Base-by-base conservation (phyloP, 2,797 vertebrate species). In the Siniperca undulata region DNA sequence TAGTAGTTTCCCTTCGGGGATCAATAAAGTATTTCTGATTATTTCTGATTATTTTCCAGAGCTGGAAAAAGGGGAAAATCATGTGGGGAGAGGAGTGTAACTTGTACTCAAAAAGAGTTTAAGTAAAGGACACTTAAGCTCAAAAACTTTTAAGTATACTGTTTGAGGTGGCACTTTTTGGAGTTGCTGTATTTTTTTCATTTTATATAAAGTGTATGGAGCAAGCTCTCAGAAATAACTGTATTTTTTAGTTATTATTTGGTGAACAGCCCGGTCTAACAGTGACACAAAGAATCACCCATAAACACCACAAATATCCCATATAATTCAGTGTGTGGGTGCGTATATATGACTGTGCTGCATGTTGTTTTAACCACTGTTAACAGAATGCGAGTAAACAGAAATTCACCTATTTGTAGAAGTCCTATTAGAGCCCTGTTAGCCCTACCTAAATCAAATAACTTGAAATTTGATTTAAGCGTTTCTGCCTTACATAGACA, bases 381-480 rank as follows among this genome's bases (percentile, higher is more conserved):
- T 42, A 61, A 62, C n/a, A 7, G 3, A 50, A 30, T 34, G 7
- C 3, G 1, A 34, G 38, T 16, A 22, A 2, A 40, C 17, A 65
- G 17, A 42, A 11, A 66, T 44, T 44, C 10, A 53, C 17, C 7
- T 44, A n/a, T 55, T 40, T 7, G 5, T 13, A 58, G 62, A 66
- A 17, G 36, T 14, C 4, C 10, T 4, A 8, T 56, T 27, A 24
- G 8, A 30, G 22, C 14, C 46, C 48, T 27, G 1, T 64, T 30
- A 67, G 14, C n/a, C 24, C 11, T 17, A 27, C 42, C 16, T 24
- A 53, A 66, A 88, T 82, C 11, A n/a, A 66, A 69, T 83, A 70
- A 76, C 58, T 76, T 61, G 8, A 78, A 76, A 82, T 72, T n/a
- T 27, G 24, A 66, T 82, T 79, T 22, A 27, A 68, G 12, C 3